Evolutionary conservation across 2,888 invertebrate species (phyloP), one percentile per base, ranked within the genome.

Genomic region (Melipona beecheii): DNA sequence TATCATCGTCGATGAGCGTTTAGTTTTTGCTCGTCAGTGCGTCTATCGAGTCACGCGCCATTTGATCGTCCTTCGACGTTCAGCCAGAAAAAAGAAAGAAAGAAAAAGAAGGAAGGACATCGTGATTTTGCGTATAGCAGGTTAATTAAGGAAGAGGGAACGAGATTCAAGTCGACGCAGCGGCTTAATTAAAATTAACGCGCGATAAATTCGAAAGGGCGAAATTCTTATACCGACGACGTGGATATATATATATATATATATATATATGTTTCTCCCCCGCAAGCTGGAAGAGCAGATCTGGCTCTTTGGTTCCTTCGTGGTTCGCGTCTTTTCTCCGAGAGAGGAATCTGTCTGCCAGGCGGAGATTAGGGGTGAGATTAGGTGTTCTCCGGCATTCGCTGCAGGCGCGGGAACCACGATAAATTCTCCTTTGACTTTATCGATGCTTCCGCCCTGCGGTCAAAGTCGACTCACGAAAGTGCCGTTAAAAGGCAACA

Each of bases 131-230:
- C 24, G 3, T 31, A 62, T 68, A 64, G 75, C 27, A 66, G 68
- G 89, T 90, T 91, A 91, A 91, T 91, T 90, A 90, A 91, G 90
- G 91, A 91, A 91, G 89, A 91, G 80, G 85, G 74, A 70, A 31
- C 81, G 78, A 60, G 81, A 31, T 19, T 31, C 80, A 69, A 73
- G 79, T 19, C 52, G 64, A 56, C 68, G n/a, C 66, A 72, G 71
- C 73, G 87, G 86, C 91, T 91, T 91, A 91, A 92, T 91, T 90
- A 91, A 91, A 43, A 92, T 91, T 87, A 90, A 92, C 88, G 86
- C 85, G 85, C 91, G 87, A 91, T 91, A 91, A 92, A 91, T 92
- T 92, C 89, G 87, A 81, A 78, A 83, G 19, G 83, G 81, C 82
- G 88, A 85, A 43, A 89, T 90, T 85, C 87, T 83, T 80, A 76